Evolutionary conservation across 2,888 invertebrate genomes (phyloP).

Genomic region (Smittia sp.): DNA sequence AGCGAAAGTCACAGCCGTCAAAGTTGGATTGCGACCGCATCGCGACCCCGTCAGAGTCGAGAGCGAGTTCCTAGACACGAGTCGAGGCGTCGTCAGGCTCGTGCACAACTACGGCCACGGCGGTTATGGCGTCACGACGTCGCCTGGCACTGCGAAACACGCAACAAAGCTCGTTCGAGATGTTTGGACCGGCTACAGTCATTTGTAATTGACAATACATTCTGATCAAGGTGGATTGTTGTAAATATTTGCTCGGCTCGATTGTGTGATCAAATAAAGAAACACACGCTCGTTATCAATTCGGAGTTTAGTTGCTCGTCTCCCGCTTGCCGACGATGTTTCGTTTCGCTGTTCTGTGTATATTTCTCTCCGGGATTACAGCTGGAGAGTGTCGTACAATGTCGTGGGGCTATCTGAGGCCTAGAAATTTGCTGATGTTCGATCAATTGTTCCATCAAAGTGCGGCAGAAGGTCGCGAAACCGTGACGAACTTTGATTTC

Average conservation of each 20-base stretch:
- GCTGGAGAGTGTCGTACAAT: not conserved
- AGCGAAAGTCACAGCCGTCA: slow-evolving; percentile 61
- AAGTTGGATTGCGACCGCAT: slow-evolving; percentile 81
- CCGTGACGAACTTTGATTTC: not conserved
- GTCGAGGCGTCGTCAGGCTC: slow-evolving; percentile 59
- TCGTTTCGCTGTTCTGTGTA: not conserved
- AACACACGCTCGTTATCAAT: not conserved
- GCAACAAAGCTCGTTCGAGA: slow-evolving; percentile 69
- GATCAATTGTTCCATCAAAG: slow-evolving; percentile 27
- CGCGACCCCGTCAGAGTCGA: slow-evolving; percentile 72
- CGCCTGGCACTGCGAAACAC: slow-evolving; percentile 80
- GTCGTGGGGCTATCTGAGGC: slow-evolving; percentile 20
- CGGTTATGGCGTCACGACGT: slow-evolving; percentile 77
- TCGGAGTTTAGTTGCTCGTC: not conserved
- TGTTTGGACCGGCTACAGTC: slow-evolving; percentile 45
- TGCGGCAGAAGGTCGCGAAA: not conserved
- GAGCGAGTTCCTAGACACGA: slow-evolving; percentile 55
- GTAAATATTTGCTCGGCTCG: not conserved
- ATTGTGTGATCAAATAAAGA: slow-evolving; percentile 6
- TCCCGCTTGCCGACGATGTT: not conserved
- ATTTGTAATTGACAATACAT: too few species aligned
- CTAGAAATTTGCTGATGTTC: not conserved
- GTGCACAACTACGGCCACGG: slow-evolving; percentile 96
- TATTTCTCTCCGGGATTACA: not conserved
- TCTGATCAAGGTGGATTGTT: too few species aligned